These are phyloP conservation scores for Phalloptychus januarius DNA, from an alignment of 2,797 vertebrate genomes.

Conservation along the genomic window DNA sequence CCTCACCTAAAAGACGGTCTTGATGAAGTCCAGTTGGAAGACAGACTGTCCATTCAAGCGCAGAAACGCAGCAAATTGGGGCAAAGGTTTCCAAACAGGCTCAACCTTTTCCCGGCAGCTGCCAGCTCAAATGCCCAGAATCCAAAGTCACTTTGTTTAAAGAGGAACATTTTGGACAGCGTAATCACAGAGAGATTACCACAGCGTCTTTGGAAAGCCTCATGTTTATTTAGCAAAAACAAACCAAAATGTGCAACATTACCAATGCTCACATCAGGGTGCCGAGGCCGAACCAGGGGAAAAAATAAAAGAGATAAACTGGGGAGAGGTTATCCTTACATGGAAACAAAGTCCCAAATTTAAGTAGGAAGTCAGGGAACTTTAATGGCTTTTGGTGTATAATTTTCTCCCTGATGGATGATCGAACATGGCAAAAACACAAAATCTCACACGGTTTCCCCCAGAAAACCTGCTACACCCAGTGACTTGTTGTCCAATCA, in stretches of 20 bases:
- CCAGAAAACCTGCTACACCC: too few relatives aligned
- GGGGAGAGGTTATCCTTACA: not conserved
- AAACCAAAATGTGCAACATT: not conserved
- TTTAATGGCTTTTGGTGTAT: not conserved
- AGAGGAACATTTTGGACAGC: constrained; percentile 21
- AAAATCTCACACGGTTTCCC: too few relatives aligned
- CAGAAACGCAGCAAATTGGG: constrained; percentile 48
- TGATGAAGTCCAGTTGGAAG: constrained; percentile 21
- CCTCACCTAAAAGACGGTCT: not conserved
- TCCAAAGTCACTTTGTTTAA: constrained; percentile 31
- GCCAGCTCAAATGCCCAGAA: constrained; percentile 40
- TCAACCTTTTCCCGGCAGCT: constrained; percentile 41
- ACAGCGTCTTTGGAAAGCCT: constrained; percentile 4
- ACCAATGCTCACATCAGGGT: not conserved
- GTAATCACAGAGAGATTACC: constrained; percentile 18
- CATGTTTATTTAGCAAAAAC: not conserved
- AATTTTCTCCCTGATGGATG: not conserved
- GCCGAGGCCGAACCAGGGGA: not conserved
- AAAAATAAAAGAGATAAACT: not conserved
- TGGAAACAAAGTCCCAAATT: not conserved
- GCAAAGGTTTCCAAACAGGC: constrained; percentile 67
- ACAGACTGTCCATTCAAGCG: constrained; percentile 59
- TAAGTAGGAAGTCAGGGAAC: not conserved
- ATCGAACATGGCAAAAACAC: not conserved
- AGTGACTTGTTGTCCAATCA: too few relatives aligned